Evolutionary conservation across 2,113 vertebrate genomes (phyloP).

Genomic region (Ophthalmolycus amberensis): DNA sequence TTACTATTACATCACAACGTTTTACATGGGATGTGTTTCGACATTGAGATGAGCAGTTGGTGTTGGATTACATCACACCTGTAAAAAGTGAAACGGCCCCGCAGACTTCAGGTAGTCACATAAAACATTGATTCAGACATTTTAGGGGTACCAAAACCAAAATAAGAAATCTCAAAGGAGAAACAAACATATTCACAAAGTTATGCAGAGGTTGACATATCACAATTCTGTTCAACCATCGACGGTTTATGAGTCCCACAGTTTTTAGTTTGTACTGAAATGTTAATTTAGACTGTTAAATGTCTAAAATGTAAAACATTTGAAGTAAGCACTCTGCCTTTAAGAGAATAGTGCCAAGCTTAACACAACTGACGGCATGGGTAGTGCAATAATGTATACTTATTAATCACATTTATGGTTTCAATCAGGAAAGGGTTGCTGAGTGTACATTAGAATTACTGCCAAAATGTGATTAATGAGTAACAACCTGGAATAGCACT

Average conservation of each 20-base stretch:
- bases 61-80: constrained; percentile 28
- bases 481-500: neutral
- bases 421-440: constrained; percentile 9
- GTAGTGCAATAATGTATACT: neutral
- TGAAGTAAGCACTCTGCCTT: neutral
- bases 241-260: neutral
- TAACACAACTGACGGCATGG: neutral
- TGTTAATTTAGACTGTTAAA: neutral
- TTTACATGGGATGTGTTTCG: constrained; percentile 15
- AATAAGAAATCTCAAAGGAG: neutral
- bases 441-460: constrained; percentile 19
- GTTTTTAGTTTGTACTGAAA: neutral
- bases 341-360: neutral
- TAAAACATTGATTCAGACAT: constrained; percentile 4
- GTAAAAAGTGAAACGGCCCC: neutral
- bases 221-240: neutral
- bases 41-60: neutral
- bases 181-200: neutral
- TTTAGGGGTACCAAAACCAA: neutral
- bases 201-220: neutral
- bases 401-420: constrained; percentile 12
- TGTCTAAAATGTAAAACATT: neutral
- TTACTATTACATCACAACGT: constrained; percentile 14
- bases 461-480: constrained; percentile 24
- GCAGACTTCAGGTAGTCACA: neutral